Evolutionary conservation across 2,113 vertebrate species (phyloP).

Genomic region (Ictidomys tridecemlineatus): DNA sequence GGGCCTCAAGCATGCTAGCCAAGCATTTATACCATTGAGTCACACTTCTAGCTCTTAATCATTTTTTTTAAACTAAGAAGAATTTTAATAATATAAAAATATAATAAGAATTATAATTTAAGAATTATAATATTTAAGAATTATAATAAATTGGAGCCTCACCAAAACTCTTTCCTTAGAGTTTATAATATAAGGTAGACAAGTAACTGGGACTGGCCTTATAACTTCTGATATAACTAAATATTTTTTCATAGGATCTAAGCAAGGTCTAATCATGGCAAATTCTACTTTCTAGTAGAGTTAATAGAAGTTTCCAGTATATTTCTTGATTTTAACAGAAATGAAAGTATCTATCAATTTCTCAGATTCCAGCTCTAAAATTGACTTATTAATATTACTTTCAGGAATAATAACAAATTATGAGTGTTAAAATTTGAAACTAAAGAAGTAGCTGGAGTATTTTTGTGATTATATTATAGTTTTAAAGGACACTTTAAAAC

Average conservation of each 20-base stretch:
- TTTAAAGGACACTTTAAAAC: neutral
- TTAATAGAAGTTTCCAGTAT: neutral
- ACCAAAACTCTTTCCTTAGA: conserved; percentile 4
- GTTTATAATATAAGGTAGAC: neutral
- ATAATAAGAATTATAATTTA: too few species aligned
- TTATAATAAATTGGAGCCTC: neutral
- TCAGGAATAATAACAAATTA: neutral
- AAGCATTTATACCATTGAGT: neutral
- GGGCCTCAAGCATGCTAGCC: neutral
- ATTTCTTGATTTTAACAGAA: conserved; percentile 42
- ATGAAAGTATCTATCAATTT: conserved; percentile 4
- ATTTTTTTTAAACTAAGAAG: conserved; percentile 2
- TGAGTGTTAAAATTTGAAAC: neutral
- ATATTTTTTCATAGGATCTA: neutral
- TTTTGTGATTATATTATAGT: neutral
- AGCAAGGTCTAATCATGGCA: neutral
- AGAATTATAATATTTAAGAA: too few species aligned
- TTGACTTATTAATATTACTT: conserved; percentile 2
- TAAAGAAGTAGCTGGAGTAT: neutral
- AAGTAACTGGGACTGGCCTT: neutral
- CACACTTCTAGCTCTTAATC: neutral
- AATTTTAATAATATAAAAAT: too few species aligned
- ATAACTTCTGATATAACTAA: neutral
- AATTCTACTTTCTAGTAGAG: conserved; percentile 36
- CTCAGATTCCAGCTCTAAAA: neutral